Conservation (phyloP, 1,140 invertebrate species). For the Drosophila funebris region DNA sequence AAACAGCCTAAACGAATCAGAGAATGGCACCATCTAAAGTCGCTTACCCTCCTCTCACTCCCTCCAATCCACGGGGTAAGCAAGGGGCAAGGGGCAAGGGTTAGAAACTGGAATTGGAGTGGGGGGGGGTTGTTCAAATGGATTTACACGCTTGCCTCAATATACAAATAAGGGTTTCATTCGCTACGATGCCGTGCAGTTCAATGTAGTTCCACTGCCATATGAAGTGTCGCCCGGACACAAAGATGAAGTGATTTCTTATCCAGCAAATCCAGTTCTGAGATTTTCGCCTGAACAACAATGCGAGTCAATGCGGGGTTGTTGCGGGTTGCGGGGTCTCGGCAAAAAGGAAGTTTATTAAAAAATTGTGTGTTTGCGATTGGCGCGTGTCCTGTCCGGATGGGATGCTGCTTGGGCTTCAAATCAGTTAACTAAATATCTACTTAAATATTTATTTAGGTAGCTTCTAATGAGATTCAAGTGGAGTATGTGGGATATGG, state of each 20-base stretch:
- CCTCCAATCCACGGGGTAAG: no score
- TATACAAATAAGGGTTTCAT: slow-evolving; percentile 78
- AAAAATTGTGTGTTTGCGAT: slow-evolving; percentile 78
- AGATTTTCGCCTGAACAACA: slow-evolving; percentile 29
- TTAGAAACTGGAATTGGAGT: slow-evolving; percentile 15
- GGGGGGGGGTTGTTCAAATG: slow-evolving; percentile 41
- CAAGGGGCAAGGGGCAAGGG: slow-evolving; percentile 3
- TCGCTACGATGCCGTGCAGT: not conserved
- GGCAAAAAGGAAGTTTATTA: slow-evolving; percentile 73
- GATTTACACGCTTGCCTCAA: slow-evolving; percentile 80
- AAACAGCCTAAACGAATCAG: slow-evolving; percentile 62
- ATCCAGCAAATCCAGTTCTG: slow-evolving; percentile 73
- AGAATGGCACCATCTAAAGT: slow-evolving; percentile 25
- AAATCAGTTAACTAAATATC: slow-evolving; percentile 82
- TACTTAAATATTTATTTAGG: slow-evolving; percentile 74
- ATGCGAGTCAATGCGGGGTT: slow-evolving; percentile 62
- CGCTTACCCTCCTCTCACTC: slow-evolving; percentile 14
- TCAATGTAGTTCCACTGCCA: slow-evolving; percentile 26
- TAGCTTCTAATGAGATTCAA: slow-evolving; percentile 72
- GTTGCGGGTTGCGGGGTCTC: slow-evolving; percentile 37
- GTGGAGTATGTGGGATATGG: slow-evolving; percentile 41
- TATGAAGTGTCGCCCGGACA: slow-evolving; percentile 62
- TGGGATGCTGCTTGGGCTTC: slow-evolving; percentile 9
- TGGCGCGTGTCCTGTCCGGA: slow-evolving; percentile 69
- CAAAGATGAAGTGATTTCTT: slow-evolving; percentile 79